Evolutionary conservation across 2,113 vertebrate genomes (phyloP).

Genomic region (Notarius lentiginosus): DNA sequence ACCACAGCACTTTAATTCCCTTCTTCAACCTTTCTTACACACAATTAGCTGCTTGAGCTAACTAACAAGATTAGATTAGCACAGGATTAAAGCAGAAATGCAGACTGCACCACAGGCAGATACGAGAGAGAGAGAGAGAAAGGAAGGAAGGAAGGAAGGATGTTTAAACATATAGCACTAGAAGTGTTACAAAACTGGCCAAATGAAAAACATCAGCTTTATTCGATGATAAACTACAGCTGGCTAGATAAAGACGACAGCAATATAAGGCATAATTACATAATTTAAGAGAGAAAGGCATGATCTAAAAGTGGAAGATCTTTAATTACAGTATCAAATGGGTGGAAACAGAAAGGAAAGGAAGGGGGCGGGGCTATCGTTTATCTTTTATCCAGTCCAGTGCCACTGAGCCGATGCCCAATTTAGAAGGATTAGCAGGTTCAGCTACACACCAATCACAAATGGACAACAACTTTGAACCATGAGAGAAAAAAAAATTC

Average conservation of each 20-base stretch:
- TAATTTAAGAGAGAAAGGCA: background rate
- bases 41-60: slow-evolving; percentile 58
- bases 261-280: background rate
- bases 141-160: background rate
- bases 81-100: slow-evolving; percentile 46
- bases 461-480: background rate
- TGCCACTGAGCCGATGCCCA: background rate
- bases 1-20: slow-evolving; percentile 12
- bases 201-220: background rate
- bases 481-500: background rate
- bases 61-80: slow-evolving; percentile 78
- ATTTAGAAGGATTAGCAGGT: background rate
- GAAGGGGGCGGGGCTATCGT: background rate
- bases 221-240: background rate
- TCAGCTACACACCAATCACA: background rate
- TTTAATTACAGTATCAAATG: background rate
- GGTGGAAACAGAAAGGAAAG: background rate
- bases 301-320: background rate
- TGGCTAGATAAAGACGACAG: background rate
- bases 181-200: background rate
- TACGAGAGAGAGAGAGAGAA: slow-evolving; percentile 47
- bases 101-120: slow-evolving; percentile 66
- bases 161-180: background rate
- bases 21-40: slow-evolving; percentile 46
- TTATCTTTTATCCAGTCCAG: background rate